Base-by-base conservation (phyloP, 2,888 invertebrate genomes). In the Drosophila percnosoma region DNA sequence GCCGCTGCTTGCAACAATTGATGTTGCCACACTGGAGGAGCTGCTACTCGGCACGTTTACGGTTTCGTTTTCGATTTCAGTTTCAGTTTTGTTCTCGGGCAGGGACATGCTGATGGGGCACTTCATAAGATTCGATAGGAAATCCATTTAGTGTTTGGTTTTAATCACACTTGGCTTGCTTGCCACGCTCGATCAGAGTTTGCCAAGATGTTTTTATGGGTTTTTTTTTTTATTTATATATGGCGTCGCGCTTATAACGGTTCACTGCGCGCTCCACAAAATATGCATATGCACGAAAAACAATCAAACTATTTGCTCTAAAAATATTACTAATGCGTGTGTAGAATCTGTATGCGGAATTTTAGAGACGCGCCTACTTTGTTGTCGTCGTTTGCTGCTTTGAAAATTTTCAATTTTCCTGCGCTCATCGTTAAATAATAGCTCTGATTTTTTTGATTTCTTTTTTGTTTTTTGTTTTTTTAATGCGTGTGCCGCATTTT, bases 91-190 rank as follows among this genome's bases (percentile, higher is more conserved):
- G 15, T 11, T 24, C 10, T 60, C 62, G 24, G 66, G 24, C 61
- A 48, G 18, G 42, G 82, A 76, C 68, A 90, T 80, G 85, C 91
- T 92, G 63, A 83, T 89, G 49, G 93, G 90, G 51, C 92, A 91
- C 77, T 91, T 92, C 59, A 93, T 92, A 24, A 93, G 77, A 82
- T 92, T 92, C 18, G 92, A 90, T 80, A 93, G 83, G 77, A 93
- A 93, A 84, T 93, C 91, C 93, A 93, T 93, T 61, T 38, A 40
- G 10, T 33, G 33, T 27, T 38, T 34, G 24, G 15, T 27, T 18
- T 54, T 68, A 27, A 58, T 78, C 76, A 77, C 77, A 62, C 64
- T 62, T 42, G 21, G 40, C 10, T 52, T 54, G 40, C 57, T 18
- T 54, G 83, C 61, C 79, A 91, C 89, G 89, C 91, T 89, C 90